Conservation (phyloP, 2,888 invertebrate species). For the Gonocerus acuteangulatus region DNA sequence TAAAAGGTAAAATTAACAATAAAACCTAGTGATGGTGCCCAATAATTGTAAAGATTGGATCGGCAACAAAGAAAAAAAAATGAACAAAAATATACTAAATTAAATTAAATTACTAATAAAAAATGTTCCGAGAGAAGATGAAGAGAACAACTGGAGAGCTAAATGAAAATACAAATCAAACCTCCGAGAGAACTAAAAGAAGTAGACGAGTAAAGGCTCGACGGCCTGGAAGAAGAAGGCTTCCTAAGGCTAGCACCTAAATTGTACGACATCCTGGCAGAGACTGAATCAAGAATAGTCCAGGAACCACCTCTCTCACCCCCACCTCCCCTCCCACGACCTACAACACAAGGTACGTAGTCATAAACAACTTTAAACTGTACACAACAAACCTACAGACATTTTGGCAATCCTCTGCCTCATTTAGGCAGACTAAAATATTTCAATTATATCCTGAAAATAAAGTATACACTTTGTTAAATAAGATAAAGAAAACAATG, state of each 20-base stretch:
- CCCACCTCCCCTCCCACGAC: slow-evolving; percentile 13
- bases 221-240: slow-evolving; percentile 28
- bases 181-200: slow-evolving; percentile 23
- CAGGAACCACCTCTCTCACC: slow-evolving; percentile 27
- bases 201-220: slow-evolving; percentile 33
- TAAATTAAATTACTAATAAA: no score
- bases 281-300: slow-evolving; percentile 23
- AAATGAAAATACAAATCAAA: neutral
- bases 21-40: no score
- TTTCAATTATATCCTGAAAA: no score
- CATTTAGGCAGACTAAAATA: no score
- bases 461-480: no score
- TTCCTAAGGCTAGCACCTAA: slow-evolving; percentile 12
- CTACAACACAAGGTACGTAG: neutral
- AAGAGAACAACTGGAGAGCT: neutral
- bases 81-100: no score
- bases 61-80: no score
- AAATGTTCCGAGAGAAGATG: no score
- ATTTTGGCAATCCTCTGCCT: neutral
- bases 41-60: no score
- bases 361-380: slow-evolving; percentile 5
- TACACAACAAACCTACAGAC: neutral
- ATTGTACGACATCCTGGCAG: slow-evolving; percentile 20
- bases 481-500: no score
- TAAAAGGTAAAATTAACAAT: no score